phyloP scores from a whole-genome alignment of 92 coral and sea anemone genomes.

The Scolanthus callimorphus region DNA sequence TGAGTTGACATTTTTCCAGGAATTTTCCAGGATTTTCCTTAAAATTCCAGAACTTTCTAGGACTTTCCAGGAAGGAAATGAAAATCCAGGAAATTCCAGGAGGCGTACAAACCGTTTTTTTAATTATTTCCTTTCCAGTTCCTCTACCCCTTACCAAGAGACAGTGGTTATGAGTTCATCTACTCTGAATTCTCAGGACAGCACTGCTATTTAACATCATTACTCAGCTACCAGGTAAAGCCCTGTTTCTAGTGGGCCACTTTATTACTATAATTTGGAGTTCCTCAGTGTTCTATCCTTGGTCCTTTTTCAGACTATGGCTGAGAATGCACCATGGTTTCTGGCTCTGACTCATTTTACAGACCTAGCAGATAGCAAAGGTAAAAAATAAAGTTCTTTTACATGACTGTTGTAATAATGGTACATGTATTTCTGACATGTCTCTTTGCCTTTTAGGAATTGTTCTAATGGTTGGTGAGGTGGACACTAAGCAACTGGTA shows the following conservation, averaged over 20 bases:
- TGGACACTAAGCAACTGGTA: conserved; percentile 81
- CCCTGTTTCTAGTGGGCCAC: too few species aligned
- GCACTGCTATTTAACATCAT: conserved; percentile 86
- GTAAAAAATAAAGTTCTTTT: conserved; percentile 23
- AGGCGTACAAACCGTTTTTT: not conserved
- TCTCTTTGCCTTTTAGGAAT: conserved; percentile 42
- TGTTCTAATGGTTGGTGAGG: conserved; percentile 92
- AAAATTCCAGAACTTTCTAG: too few species aligned
- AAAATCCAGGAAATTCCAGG: too few species aligned
- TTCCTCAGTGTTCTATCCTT: not conserved
- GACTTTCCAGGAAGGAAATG: too few species aligned
- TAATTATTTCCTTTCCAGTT: conserved; percentile 44
- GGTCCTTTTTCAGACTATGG: conserved; percentile 54
- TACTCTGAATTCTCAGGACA: conserved; percentile 81
- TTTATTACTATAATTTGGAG: too few species aligned
- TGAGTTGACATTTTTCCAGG: too few species aligned
- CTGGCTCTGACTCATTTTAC: conserved; percentile 87
- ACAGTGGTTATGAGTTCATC: conserved; percentile 88
- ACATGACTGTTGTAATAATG: not conserved
- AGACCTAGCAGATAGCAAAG: conserved; percentile 80
- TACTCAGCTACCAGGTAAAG: conserved; percentile 92
- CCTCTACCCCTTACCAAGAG: conserved; percentile 86
- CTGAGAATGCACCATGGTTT: conserved; percentile 91
- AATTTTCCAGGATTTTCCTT: too few species aligned
- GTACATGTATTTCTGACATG: not conserved